phyloP scores from a whole-genome alignment of 2,888 invertebrate species.

The Calameuta filiformis region DNA sequence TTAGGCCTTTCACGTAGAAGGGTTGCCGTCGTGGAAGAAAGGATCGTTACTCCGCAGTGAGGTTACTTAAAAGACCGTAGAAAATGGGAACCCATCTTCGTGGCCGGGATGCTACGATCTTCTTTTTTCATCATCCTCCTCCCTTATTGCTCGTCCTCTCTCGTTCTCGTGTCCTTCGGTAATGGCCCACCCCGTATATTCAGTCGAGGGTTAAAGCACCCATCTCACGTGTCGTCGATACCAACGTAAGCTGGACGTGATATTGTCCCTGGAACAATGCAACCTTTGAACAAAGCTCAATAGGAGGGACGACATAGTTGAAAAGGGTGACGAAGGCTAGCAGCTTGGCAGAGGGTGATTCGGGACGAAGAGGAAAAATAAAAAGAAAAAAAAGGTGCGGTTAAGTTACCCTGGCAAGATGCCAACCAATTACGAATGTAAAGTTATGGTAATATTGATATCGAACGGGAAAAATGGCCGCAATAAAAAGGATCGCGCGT shows the following conservation, averaged over 20 bases:
- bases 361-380: background rate
- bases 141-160: background rate
- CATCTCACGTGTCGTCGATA: conserved; percentile 43
- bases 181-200: background rate
- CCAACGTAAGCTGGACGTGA: background rate
- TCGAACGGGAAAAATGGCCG: conserved; percentile 29
- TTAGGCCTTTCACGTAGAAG: background rate
- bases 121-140: background rate
- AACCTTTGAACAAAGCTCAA: background rate
- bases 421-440: conserved; percentile 45
- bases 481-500: conserved; percentile 26
- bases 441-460: conserved; percentile 46
- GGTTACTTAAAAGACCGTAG: background rate
- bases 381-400: background rate
- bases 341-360: background rate
- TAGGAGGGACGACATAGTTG: background rate
- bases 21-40: background rate
- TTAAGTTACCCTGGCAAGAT: conserved; percentile 30
- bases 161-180: background rate
- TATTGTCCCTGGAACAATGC: conserved; percentile 3
- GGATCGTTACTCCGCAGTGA: background rate
- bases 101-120: background rate
- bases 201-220: conserved; percentile 22
- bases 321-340: background rate
- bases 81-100: background rate